phyloP scores from a whole-genome alignment of 1,140 invertebrate species.

The Hylaeus volcanicus region DNA sequence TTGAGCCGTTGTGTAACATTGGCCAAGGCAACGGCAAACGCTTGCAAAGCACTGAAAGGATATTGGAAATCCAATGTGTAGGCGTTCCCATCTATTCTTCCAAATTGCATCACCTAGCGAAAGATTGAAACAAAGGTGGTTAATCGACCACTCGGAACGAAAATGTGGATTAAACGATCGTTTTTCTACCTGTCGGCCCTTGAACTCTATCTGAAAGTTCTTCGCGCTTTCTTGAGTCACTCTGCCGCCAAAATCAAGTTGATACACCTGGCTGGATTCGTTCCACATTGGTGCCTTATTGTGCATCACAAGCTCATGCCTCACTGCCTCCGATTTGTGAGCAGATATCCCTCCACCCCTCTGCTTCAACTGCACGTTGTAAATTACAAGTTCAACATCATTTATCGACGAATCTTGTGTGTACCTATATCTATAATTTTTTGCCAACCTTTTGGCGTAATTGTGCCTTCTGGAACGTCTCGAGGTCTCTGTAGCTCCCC shows the following conservation, averaged over 20 bases:
- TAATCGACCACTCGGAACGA: not conserved
- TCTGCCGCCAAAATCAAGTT: constrained; percentile 98
- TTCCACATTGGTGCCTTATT: constrained; percentile 99
- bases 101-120: constrained; percentile 98
- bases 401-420: no score
- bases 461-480: constrained; percentile 97
- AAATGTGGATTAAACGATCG: no score
- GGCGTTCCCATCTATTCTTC: constrained; percentile 98
- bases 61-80: constrained; percentile 99
- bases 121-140: not conserved
- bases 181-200: constrained; percentile 93
- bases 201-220: constrained; percentile 99
- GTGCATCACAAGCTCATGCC: constrained; percentile 95
- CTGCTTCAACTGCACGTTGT: constrained; percentile 82
- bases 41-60: constrained; percentile 98
- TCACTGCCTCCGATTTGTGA: constrained; percentile 80
- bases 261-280: constrained; percentile 99
- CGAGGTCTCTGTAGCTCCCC: constrained; percentile 91
- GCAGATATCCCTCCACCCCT: constrained; percentile 79
- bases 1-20: constrained; percentile 99
- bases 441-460: constrained; percentile 92
- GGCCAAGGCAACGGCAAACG: constrained; percentile 98
- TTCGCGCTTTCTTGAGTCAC: constrained; percentile 99
- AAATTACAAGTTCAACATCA: not conserved
- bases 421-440: constrained; percentile 2